Conservation (phyloP, 2,888 invertebrate species). For the Incurvaria masculella region DNA sequence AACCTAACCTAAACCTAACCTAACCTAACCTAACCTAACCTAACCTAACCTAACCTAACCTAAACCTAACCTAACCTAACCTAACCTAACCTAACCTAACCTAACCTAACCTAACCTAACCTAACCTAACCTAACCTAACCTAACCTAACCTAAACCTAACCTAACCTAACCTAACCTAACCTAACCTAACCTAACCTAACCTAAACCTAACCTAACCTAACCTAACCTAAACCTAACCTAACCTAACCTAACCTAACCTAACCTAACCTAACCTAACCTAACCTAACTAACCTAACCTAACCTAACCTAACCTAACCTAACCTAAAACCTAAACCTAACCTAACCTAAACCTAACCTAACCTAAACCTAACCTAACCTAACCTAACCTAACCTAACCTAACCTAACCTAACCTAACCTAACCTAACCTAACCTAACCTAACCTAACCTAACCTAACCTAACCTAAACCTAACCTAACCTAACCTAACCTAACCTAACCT, state of each 20-base stretch:
- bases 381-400: constrained; percentile 1
- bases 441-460: no score
- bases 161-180: constrained; percentile 9
- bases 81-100: constrained; percentile 3
- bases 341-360: constrained; percentile 7
- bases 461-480: background rate
- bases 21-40: background rate
- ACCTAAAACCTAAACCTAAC: no score
- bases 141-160: no score
- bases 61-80: background rate
- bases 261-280: background rate
- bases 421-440: constrained; percentile 1
- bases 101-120: constrained; percentile 5
- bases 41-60: no score
- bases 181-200: constrained; percentile 1
- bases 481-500: background rate
- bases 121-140: constrained; percentile 5
- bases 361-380: constrained; percentile 3
- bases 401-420: constrained; percentile 1
- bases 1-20: no score
- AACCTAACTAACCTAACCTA: constrained; percentile 2
- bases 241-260: background rate
- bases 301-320: constrained; percentile 1
- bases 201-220: constrained; percentile 1
- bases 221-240: constrained; percentile 1